Evolutionary conservation across 2,797 vertebrate species (phyloP).

Genomic region (Lindbergichthys nudifrons): DNA sequence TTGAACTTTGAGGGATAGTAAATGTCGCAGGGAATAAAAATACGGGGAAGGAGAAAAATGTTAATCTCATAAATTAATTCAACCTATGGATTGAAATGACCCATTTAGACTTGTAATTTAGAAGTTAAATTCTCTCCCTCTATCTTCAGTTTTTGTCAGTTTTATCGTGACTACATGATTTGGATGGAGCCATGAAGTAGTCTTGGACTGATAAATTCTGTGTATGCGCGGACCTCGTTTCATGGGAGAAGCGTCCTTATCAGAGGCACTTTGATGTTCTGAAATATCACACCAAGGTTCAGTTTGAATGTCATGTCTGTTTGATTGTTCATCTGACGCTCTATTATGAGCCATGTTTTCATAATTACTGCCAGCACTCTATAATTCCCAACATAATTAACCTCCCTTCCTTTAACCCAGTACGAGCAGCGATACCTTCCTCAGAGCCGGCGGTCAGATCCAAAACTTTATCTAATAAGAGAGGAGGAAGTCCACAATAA

Average conservation of each 20-base stretch:
- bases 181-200: slow-evolving; percentile 74
- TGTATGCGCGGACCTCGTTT: slow-evolving; percentile 69
- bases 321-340: slow-evolving; percentile 59
- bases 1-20: slow-evolving; percentile 63
- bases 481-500: slow-evolving; percentile 76
- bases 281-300: slow-evolving; percentile 67
- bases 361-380: slow-evolving; percentile 62
- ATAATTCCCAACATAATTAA: slow-evolving; percentile 71
- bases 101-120: slow-evolving; percentile 83
- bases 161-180: slow-evolving; percentile 77
- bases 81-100: slow-evolving; percentile 83
- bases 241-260: slow-evolving; percentile 79
- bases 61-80: slow-evolving; percentile 79
- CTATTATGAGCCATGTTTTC: slow-evolving; percentile 63
- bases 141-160: slow-evolving; percentile 79
- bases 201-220: slow-evolving; percentile 75
- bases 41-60: slow-evolving; percentile 53
- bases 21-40: slow-evolving; percentile 77
- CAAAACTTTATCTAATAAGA: slow-evolving; percentile 75
- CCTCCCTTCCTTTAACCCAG: slow-evolving; percentile 25
- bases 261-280: slow-evolving; percentile 77
- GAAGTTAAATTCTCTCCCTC: slow-evolving; percentile 77
- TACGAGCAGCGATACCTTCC: slow-evolving; percentile 47
- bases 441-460: slow-evolving; percentile 56
- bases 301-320: slow-evolving; percentile 61